Evolutionary conservation across 92 coral and sea anemone species (phyloP).

Genomic region (Phenganax stokvisi): DNA sequence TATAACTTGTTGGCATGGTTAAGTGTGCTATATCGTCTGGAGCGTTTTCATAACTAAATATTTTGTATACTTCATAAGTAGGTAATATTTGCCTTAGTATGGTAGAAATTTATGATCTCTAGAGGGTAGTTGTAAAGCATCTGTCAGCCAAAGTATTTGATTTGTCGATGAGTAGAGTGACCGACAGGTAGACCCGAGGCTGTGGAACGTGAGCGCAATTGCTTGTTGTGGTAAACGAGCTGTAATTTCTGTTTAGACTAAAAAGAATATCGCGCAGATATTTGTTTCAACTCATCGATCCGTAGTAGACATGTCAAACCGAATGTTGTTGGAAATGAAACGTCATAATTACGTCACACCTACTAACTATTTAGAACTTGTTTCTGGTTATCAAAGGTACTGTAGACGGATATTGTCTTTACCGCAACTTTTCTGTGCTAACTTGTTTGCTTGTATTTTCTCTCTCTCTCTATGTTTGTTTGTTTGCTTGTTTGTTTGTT

Average conservation of each 20-base stretch:
- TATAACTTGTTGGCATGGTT: too few relatives aligned
- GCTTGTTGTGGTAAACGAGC: neutral
- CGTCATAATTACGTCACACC: constrained; percentile 98
- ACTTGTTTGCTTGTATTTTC: neutral
- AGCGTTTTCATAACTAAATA: neutral
- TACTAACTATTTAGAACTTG: constrained; percentile 92
- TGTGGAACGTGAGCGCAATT: too few relatives aligned
- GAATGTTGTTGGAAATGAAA: constrained; percentile 85
- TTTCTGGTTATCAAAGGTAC: constrained; percentile 87
- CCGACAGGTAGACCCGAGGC: too few relatives aligned
- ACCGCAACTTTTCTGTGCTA: neutral
- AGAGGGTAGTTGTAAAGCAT: too few relatives aligned
- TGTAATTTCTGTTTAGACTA: constrained; percentile 43
- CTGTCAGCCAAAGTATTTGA: too few relatives aligned
- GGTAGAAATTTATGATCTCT: too few relatives aligned
- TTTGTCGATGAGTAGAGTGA: too few relatives aligned
- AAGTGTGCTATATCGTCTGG: too few relatives aligned
- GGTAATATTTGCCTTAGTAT: too few relatives aligned
- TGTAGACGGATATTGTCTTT: neutral
- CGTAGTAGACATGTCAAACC: constrained; percentile 75
- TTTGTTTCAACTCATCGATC: constrained; percentile 91
- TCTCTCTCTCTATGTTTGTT: too few relatives aligned
- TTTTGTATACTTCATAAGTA: too few relatives aligned
- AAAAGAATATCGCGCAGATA: constrained; percentile 72
- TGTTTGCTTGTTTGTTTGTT: neutral